Percentiles rank a stretch among this genome's conserved stretches.
phyloP scores from a whole-genome alignment of 2,113 vertebrate genomes.

The Erpornis zantholeuca region DNA sequence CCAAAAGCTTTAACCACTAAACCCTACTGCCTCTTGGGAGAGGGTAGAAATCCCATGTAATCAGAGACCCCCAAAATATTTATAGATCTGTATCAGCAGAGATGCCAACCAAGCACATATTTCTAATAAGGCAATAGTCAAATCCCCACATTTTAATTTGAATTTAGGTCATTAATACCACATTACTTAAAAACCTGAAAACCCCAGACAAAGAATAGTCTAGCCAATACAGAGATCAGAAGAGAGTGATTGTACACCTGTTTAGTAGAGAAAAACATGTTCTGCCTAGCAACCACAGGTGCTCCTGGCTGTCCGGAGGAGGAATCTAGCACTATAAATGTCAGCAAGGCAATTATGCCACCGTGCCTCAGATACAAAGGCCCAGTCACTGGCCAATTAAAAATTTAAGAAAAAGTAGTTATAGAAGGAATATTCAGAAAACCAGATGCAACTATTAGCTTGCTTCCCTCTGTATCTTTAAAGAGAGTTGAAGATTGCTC shows the following conservation, averaged over 20 bases:
- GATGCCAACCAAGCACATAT: neutral
- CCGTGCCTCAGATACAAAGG: neutral
- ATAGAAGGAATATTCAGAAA: neutral
- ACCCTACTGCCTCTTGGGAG: neutral
- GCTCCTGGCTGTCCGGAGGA: neutral
- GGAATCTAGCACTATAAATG: constrained; percentile 22
- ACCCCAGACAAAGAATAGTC: neutral
- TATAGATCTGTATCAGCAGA: neutral
- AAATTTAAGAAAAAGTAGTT: neutral
- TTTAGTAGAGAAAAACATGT: constrained; percentile 18
- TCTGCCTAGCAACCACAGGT: constrained; percentile 53
- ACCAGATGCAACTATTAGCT: neutral
- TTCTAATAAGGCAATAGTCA: neutral
- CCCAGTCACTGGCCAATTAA: neutral
- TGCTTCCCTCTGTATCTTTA: neutral
- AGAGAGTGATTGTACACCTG: neutral
- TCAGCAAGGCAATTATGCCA: constrained; percentile 39
- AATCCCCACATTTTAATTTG: neutral
- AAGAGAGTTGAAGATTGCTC: neutral
- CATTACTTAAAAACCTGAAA: neutral
- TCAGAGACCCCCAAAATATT: neutral
- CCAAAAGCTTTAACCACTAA: neutral
- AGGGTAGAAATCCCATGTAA: neutral
- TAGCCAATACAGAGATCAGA: neutral
- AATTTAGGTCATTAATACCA: constrained; percentile 17